Evolutionary conservation across 2,888 invertebrate species (phyloP), one percentile per base, ranked within the genome.

Genomic region (Watsonalla binaria): DNA sequence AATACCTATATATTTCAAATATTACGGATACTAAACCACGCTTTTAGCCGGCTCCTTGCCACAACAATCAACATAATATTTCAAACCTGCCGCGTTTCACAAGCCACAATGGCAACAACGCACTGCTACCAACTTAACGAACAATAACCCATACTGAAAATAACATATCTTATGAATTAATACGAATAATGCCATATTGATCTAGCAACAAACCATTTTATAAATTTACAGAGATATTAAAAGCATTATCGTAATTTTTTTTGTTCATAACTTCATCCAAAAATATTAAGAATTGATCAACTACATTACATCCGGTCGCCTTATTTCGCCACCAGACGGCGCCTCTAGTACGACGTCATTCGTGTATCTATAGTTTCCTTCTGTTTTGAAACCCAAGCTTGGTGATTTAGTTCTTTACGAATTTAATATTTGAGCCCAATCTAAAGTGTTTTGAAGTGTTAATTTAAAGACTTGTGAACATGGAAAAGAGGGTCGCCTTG

Each of bases 401-500:
- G 76, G 86, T 82, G 86, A 87, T 79, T 84, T 87, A 79, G 77
- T 85, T 85, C 81, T 78, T 83, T 82, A 76, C 78, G 76, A 42
- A 82, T 80, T 79, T 79, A 82, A 69, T 78, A 74, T 75, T 24
- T 77, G 74, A 80, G 65, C 74, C 72, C 63, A 74, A 77, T 75
- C 61, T 62, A 63, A 72, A 81, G 85, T 84, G 83, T 71, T 76
- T 54, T 62, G 69, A 68, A 80, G 84, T 83, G 83, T 72, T 71
- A 76, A 68, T 69, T 65, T 64, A 63, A 61, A 69, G 63, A 72
- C 66, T 72, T 65, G 54, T 69, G 63, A 82, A 80, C 73, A 98
- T 98, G 98, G 97, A 98, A 92, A 98, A 98, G 89, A 95, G 98
- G 91, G 95, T 99, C 93, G 96, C 96, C 82, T 92, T 98, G 84